Evolutionary conservation across 1,140 invertebrate species (phyloP), one percentile per base, ranked within the genome.

Genomic region (Andricus grossulariae): DNA sequence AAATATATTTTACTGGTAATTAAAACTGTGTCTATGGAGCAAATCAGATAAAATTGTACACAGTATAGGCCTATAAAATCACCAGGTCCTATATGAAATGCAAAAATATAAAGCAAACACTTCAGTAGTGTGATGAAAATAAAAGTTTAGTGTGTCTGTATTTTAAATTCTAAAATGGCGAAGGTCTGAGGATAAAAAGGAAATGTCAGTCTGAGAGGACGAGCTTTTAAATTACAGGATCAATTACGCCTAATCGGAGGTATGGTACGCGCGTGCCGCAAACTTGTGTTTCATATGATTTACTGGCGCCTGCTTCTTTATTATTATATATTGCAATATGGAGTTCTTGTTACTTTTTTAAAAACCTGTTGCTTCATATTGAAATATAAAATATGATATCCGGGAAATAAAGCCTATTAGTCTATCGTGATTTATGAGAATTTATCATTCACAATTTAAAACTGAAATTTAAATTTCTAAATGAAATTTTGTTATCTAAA

Each of bases 141-240:
- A 5, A n/a, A 54, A 54, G 21, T 60, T 60, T 60, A 10, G 15
- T 11, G 18, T 19, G 54, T 55, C 19, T 19, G 16, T 55, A n/a
- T 55, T 19, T 7, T 60, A 19, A 12, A 15, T 5, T 13, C 15
- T 60, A 32, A 60, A 60, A 25, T 25, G 0, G 55, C 0, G 55
- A 60, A 60, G 55, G 55, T 32, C 2, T 25, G 19, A 60, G 55
- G 19, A 60, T 60, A 32, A 60, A 60, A 21, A 60, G 55, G 55
- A 60, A 60, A 25, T 19, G 21, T 32, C 13, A 32, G 21, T 15
- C 19, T 25, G 10, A 25, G 15, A 19, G 55, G 32, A n/a, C 32
- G 55, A 25, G 55, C 55, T 60, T 60, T 25, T 60, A 60, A 60
- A 60, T 25, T 60, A 60, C 55, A 25, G 55, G 21, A 32, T 60